Conservation (phyloP, 2,888 invertebrate genomes). For the Allygus modestus region DNA sequence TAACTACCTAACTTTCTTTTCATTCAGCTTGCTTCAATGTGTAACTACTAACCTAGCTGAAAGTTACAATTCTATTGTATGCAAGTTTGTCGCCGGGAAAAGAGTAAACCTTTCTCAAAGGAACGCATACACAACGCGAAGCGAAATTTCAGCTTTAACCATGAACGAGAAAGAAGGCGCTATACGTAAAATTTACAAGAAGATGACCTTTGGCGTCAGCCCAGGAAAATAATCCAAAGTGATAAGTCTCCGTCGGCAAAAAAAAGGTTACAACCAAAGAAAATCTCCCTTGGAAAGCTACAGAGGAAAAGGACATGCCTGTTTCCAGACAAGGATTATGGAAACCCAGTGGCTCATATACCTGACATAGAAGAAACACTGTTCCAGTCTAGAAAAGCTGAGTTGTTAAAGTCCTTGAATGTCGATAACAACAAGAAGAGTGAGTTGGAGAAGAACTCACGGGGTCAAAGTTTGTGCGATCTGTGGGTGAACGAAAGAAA, state of each 20-base stretch:
- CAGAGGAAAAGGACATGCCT: not conserved
- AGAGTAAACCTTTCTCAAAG: constrained; percentile 6
- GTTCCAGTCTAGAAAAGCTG: constrained; percentile 15
- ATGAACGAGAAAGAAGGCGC: not conserved
- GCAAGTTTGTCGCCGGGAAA: constrained; percentile 6
- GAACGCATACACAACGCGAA: not conserved
- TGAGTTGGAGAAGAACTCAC: constrained; percentile 14
- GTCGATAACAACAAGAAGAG: not conserved
- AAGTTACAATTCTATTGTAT: not conserved
- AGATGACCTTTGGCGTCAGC: not conserved
- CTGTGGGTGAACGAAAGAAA: constrained; percentile 40
- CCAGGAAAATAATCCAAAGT: not conserved
- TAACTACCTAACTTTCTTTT: not conserved
- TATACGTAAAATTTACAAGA: not conserved
- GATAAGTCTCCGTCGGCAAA: not conserved
- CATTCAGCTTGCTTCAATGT: not conserved
- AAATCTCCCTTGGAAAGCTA: not conserved
- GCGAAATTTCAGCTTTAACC: not conserved
- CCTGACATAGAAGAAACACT: not conserved
- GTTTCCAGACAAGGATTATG: not conserved
- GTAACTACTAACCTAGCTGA: constrained; percentile 6
- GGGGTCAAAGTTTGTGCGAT: constrained; percentile 16
- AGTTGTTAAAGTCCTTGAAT: not conserved
- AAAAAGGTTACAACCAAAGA: not conserved
- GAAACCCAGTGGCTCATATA: not conserved